Evolutionary conservation across 2,113 vertebrate genomes (phyloP), one percentile per base, ranked within the genome.

Genomic region (Rhineura floridana): DNA sequence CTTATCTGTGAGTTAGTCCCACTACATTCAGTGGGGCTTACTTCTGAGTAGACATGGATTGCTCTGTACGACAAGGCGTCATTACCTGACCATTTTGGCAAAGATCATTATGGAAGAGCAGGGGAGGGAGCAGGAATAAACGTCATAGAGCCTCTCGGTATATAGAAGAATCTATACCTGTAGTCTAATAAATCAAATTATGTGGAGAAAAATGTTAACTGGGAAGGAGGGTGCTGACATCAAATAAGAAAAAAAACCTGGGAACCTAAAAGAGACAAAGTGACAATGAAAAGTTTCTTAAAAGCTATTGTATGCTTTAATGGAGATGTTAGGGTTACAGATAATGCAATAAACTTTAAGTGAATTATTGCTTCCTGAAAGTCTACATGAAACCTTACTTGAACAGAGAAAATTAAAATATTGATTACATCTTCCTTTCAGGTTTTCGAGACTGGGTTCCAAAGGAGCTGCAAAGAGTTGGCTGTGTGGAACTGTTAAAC

Each of bases 361-460:
- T 97, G 92, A 96, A 90, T 96, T 93, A 97, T 90, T 89, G 91
- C 94, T 97, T 97, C 96, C 97, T 96, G 96, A 96, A 97, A 97
- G 91, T 90, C 93, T 88, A 52, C 63, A 76, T 93, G 95, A 96
- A 97, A 92, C 86, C 92, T 93, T 94, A 95, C 95, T 96, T 95
- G 96, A 94, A 94, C 77, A 90, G 91, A 73, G 89, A 94, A 94
- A 95, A 96, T 94, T 93, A 93, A 93, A 73, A 81, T 80, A 94
- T 94, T 91, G 93, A 95, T 96, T 95, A 85, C 92, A 19, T 96
- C 96, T 91, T 95, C 70, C 87, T 91, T 78, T 90, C 93, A 99
- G 99, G 98, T 91, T 99, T 99, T 94, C 96, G 98, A 95, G 99
- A 99, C 96, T 99, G 99, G 99, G 99, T 99, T 92, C 99, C 98